These are phyloP conservation scores for Bettongia penicillata DNA, from an alignment of 2,113 vertebrate genomes.

Conservation along the genomic window DNA sequence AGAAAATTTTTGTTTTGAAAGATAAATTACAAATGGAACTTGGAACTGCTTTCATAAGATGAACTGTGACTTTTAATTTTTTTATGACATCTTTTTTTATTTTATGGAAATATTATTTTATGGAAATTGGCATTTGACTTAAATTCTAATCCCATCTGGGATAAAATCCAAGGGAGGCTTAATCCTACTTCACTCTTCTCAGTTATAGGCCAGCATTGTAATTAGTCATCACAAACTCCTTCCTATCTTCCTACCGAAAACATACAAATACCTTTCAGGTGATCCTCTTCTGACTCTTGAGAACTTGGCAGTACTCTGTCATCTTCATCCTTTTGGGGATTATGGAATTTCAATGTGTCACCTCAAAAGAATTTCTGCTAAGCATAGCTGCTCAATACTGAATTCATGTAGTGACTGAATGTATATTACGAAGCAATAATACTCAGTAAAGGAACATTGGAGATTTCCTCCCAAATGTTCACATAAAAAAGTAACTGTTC, in stretches of 20 bases:
- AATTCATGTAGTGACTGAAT: not conserved
- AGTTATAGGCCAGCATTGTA: not conserved
- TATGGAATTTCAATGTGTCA: not conserved
- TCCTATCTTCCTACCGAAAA: not conserved
- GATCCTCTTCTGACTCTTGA: not conserved
- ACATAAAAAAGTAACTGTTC: no score
- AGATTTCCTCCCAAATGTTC: no score
- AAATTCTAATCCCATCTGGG: slow-evolving; percentile 29
- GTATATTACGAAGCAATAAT: not conserved
- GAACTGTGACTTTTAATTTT: not conserved
- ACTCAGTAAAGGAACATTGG: no score
- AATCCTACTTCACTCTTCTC: not conserved
- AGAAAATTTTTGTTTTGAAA: no score
- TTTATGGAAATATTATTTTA: not conserved
- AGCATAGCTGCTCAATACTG: not conserved
- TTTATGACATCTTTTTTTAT: slow-evolving; percentile 5
- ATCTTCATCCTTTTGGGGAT: not conserved
- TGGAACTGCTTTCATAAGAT: not conserved
- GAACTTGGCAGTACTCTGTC: not conserved
- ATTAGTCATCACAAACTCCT: not conserved
- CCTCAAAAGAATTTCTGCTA: not conserved
- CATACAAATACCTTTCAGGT: not conserved
- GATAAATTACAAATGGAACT: no score
- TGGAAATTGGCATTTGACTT: not conserved
- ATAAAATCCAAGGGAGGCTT: slow-evolving; percentile 14